Percentiles rank a stretch among this genome's conserved stretches.
phyloP scores from a whole-genome alignment of 1,140 invertebrate genomes.

The Hormaphis cornu region DNA sequence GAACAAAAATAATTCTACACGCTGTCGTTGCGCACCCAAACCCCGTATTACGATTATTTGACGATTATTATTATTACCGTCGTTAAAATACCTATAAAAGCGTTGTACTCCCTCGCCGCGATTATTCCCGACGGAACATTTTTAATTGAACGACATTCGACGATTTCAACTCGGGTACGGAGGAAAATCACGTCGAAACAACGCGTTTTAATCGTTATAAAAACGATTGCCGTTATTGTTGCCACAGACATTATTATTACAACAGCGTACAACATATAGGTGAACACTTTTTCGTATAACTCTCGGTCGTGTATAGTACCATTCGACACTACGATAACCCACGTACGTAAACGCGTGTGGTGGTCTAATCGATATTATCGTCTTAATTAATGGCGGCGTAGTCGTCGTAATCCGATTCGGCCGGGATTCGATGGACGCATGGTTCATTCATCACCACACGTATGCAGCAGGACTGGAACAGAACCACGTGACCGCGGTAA shows the following conservation, averaged over 20 bases:
- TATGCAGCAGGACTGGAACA: not conserved
- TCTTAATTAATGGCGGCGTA: too few species aligned
- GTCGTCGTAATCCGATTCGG: too few species aligned
- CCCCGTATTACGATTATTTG: not conserved
- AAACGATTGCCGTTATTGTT: too few species aligned
- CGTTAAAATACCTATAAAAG: too few species aligned
- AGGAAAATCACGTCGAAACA: not conserved
- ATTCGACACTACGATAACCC: too few species aligned
- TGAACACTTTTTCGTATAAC: too few species aligned
- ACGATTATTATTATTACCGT: not conserved
- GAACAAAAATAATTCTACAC: too few species aligned
- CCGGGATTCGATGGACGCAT: not conserved
- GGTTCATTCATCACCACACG: not conserved
- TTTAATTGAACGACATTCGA: not conserved
- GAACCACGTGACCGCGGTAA: not conserved
- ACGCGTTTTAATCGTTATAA: constrained; percentile 1
- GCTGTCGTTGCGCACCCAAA: not conserved
- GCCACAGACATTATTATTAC: too few species aligned
- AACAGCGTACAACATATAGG: too few species aligned
- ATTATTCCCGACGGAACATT: not conserved
- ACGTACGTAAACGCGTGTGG: too few species aligned
- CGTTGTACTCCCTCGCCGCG: not conserved
- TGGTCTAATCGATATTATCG: too few species aligned
- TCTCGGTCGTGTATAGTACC: too few species aligned
- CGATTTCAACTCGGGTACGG: not conserved